Base-by-base conservation (phyloP, 2,797 vertebrate species). In the Lepus townsendii region DNA sequence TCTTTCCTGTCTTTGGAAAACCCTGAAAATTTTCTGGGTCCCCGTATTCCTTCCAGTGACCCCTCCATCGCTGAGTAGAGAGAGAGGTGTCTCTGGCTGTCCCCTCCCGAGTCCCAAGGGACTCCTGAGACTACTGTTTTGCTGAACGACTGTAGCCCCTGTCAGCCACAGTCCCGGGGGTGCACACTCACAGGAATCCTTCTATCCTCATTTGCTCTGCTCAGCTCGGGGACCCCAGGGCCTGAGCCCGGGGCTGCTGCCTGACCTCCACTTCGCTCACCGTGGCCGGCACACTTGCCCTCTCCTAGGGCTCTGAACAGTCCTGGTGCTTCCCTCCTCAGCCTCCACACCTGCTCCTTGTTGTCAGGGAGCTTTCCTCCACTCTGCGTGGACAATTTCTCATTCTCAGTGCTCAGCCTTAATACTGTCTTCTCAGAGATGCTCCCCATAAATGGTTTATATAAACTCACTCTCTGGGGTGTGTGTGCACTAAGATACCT, bases 151-250 rank as follows among this genome's bases (percentile, higher is more conserved):
- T 62, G 0, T 3, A 35, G n/a, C 38, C 17, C 75, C 22, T 0
- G 2, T 26, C 7, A 19, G 9, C 1, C 1, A 0, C 19, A 24
- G 30, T 7, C 7, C 5, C 0, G 0, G 52, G 16, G 30, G 6
- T 13, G 27, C 66, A n/a, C 14, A 8, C 8, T 60, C 13, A 5
- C 7, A 6, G 32, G 19, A 6, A 9, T 35, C 57, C 27, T 79
- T 68, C 47, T 27, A 20, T 32, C 5, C 32, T 76, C 10, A 2
- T 42, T 69, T 30, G 17, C 78, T 60, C 26, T 16, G 1, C n/a
- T 8, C 9, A 24, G 54, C 14, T 30, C 5, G 3, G 26, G 38
- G 5, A 20, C 19, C 69, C 66, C 19, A 0, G 0, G 7, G 11
- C 6, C 11, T 38, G 54, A 72, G 17, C 42, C 30, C 35, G 50